A percentile compares a stretch with the other conserved stretches of the same genome.
phyloP scores from a whole-genome alignment of 92 coral and sea anemone genomes.

The Parazoanthus darwini region DNA sequence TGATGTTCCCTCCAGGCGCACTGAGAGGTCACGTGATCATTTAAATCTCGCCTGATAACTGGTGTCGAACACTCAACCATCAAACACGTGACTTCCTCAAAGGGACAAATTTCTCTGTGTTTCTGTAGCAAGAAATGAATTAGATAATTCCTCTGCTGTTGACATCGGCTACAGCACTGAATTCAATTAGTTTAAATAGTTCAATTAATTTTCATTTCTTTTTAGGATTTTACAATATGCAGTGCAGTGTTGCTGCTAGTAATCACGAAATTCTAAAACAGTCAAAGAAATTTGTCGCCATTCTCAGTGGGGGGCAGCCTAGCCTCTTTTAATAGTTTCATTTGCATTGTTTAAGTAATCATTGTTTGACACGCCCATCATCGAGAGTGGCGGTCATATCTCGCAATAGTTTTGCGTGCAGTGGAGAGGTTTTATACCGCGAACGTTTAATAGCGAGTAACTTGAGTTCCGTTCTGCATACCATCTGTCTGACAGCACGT shows the following conservation, averaged over 20 bases:
- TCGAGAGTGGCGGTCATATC: not conserved
- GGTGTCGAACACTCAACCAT: no score
- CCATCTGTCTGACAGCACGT: not conserved
- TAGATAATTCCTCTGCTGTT: no score
- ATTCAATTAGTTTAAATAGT: not conserved
- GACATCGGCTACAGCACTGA: no score
- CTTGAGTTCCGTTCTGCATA: not conserved
- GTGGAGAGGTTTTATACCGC: no score
- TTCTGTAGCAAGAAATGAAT: no score
- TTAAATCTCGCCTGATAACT: no score
- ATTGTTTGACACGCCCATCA: not conserved
- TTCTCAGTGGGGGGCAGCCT: conserved; percentile 7
- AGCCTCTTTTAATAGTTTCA: not conserved
- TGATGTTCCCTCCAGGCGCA: no score
- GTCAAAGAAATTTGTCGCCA: conserved; percentile 16
- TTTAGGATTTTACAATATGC: not conserved
- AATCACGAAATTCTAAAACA: conserved; percentile 18
- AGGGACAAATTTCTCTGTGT: no score
- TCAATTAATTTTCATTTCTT: not conserved
- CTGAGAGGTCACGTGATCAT: no score
- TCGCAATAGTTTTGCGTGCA: no score
- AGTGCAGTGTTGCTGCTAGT: not conserved
- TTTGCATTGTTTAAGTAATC: not conserved
- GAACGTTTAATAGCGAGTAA: no score
- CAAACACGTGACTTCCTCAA: no score